Base-by-base conservation (phyloP, 2,888 invertebrate genomes). In the Cantharis lateralis region DNA sequence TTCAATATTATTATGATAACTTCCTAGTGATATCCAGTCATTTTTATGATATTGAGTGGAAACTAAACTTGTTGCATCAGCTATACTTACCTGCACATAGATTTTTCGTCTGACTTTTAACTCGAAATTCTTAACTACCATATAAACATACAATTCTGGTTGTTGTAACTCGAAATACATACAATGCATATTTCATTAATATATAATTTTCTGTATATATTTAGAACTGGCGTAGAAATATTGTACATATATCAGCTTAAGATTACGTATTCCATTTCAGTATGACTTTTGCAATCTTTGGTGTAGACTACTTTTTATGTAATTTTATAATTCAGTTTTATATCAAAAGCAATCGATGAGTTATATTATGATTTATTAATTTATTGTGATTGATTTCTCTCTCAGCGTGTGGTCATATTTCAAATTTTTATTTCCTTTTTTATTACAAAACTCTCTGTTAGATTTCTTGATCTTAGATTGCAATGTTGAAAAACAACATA, bases 221-320 rank as follows among this genome's bases (percentile, higher is more conserved):
- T 73, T 73, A 73, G 24, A 68, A 76, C 76, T 72, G 70, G 66
- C 64, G 72, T 15, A 15, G 64, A 24, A 62, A 70, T 62, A 73
- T 77, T 73, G 70, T n/a, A 13, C 70, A 76, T 76, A 73, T 69
- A 72, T 18, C 62, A 64, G 71, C 74, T 77, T 71, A 68, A 63
- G 15, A 63, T 71, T 70, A 80, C 79, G 78, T 82, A 82, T 82
- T 81, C 81, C 71, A 72, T 72, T 74, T 75, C 77, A 74, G 81
- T 82, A 82, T 79, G 77, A 75, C 75, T 70, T n/a, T 78, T 71
- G 28, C 80, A 74, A 76, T 76, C 79, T 81, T 80, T 78, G 79
- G 79, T 78, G 78, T 75, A 80, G 77, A 81, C 82, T 73, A 79
- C 79, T 82, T 82, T 82, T 82, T 82, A 70, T 74, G 10, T 63